Evolutionary conservation across 2,888 invertebrate species (phyloP).

Genomic region (Cartodere bifasciata): DNA sequence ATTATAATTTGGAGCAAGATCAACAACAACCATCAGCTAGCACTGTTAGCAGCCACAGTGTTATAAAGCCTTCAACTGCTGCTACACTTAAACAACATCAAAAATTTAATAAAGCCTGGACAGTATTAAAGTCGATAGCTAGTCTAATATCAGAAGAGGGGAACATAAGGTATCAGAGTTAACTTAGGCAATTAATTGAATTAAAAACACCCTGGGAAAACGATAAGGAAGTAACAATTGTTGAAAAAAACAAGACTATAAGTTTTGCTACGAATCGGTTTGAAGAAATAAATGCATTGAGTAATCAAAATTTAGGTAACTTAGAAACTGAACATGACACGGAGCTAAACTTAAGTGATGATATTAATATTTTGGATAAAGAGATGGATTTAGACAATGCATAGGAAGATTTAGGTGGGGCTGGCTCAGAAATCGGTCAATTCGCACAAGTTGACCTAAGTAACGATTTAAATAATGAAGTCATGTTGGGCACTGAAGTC

Average conservation of each 20-base stretch:
- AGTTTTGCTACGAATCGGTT: not conserved
- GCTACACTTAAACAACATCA: conserved; percentile 4
- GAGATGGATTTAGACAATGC: too few relatives aligned
- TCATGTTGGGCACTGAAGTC: too few relatives aligned
- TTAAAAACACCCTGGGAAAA: conserved; percentile 9
- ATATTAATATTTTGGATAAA: too few relatives aligned
- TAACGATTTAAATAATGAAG: too few relatives aligned
- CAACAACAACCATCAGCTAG: too few relatives aligned
- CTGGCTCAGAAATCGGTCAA: too few relatives aligned
- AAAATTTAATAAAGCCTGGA: conserved; percentile 6
- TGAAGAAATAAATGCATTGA: not conserved
- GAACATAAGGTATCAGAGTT: conserved; percentile 6
- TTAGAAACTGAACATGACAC: too few relatives aligned
- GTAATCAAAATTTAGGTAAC: not conserved
- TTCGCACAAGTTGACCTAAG: too few relatives aligned
- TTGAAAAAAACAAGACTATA: conserved; percentile 2
- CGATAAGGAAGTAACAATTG: conserved; percentile 4
- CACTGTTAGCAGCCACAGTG: too few relatives aligned
- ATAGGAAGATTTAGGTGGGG: too few relatives aligned
- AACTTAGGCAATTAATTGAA: conserved; percentile 7
- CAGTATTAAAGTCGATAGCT: conserved; percentile 8
- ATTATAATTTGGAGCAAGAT: not conserved
- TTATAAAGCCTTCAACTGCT: too few relatives aligned
- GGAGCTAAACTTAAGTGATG: too few relatives aligned
- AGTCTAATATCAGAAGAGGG: conserved; percentile 8